A percentile compares a stretch with the other conserved stretches of the same genome.
These are phyloP conservation scores for Ladona fulva DNA, from an alignment of 1,140 invertebrate genomes.

Conservation along the genomic window DNA sequence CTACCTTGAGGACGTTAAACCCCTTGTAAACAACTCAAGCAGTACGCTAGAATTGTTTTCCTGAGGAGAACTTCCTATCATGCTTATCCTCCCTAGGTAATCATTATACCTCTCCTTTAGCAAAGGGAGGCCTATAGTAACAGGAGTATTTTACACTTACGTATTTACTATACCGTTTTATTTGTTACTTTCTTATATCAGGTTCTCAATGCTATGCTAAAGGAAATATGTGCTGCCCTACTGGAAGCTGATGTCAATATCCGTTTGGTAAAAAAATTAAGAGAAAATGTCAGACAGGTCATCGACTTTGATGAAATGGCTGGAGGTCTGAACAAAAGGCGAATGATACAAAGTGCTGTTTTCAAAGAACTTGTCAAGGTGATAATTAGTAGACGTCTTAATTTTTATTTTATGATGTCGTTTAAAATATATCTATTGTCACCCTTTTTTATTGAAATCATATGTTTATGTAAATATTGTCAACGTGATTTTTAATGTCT, in stretches of 20 bases:
- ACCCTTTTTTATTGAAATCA: too few relatives aligned
- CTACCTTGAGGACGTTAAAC: too few relatives aligned
- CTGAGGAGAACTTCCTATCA: background rate
- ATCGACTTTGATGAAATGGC: constrained; percentile 99
- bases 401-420: too few relatives aligned
- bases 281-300: constrained; percentile 95
- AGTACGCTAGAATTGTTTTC: too few relatives aligned
- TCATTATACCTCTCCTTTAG: too few relatives aligned
- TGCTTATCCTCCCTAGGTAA: too few relatives aligned
- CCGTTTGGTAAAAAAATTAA: constrained; percentile 85
- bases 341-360: constrained; percentile 98
- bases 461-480: too few relatives aligned
- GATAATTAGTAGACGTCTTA: constrained; percentile 19
- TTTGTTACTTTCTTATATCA: constrained; percentile 35
- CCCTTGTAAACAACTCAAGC: too few relatives aligned
- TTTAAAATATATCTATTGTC: too few relatives aligned
- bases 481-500: too few relatives aligned
- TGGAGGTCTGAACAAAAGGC: constrained; percentile 93
- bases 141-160: too few relatives aligned
- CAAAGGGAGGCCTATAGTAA: too few relatives aligned
- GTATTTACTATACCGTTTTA: constrained; percentile 11
- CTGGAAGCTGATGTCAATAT: constrained; percentile 99
- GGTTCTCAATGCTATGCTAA: constrained; percentile 98
- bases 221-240: constrained; percentile 95
- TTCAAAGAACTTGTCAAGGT: constrained; percentile 98